Base-by-base conservation (phyloP, 1,140 invertebrate genomes). In the Lithobius niger region DNA sequence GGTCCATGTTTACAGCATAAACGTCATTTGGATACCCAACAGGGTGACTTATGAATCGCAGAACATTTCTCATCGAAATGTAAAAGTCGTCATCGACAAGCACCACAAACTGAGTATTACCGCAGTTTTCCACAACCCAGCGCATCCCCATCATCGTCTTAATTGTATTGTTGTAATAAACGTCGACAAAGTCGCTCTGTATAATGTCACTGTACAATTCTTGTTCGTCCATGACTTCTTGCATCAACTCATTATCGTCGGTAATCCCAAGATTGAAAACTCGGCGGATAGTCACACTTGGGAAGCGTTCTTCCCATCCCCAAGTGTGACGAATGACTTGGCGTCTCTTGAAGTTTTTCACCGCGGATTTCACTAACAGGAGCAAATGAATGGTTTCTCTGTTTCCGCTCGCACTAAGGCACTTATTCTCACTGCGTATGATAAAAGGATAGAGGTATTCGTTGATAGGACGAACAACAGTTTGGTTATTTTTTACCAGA, bases 71-170 rank as follows among this genome's bases (percentile, higher is more conserved):
- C 0, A 84, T 78, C 1, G 88, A 93, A 24, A 95, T 79, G 67
- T 91, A 95, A 72, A 91, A 88, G 66, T 95, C 91, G 67, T 96
- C 91, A 68, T 95, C 90, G 15, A 85, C 80, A 71, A 94, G 92
- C 64, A 93, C 76, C 58, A 88, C 88, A 70, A 83, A 93, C 60
- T 84, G 82, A 1, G 86, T 82, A 31, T 78, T 77, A 0, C 76
- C 68, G 67, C 88, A 94, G 63, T 79, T 75, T 49, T 80, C 76
- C 26, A 80, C 76, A n/a, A 80, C 78, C 90, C 90, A 95, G 57
- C 83, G 82, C 60, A 94, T 79, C 0, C 82, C 81, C 73, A 87
- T 82, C 80, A 94, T 86, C 0, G 88, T 91, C 74, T 95, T 95
- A 18, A 89, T 81, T 0, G 91, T 95, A 66, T 93, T 95, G 66